phyloP scores from a whole-genome alignment of 2,888 invertebrate species.

The Ramazzottius varieornatus region DNA sequence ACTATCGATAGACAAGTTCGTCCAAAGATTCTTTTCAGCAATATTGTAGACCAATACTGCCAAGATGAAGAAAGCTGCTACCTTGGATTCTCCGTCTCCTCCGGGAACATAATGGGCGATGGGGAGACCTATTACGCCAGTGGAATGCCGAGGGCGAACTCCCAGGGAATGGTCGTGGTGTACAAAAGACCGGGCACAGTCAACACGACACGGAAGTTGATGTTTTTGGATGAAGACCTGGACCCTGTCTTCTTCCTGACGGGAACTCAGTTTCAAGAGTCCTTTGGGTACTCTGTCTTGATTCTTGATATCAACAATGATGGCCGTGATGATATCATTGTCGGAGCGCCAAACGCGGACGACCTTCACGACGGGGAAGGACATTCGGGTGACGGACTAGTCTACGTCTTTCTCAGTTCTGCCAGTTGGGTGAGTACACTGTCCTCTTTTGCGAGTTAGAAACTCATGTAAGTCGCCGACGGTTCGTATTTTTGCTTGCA shows the following conservation, averaged over 20 bases:
- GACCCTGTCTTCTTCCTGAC: background rate
- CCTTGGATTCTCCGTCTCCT: background rate
- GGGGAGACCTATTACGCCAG: background rate
- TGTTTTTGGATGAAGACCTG: background rate
- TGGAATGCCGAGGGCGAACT: background rate
- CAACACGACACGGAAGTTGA: background rate
- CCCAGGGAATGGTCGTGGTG: background rate
- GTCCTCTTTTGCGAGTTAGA: background rate
- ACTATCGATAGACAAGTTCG: background rate
- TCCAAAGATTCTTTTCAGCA: background rate
- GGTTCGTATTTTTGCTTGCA: background rate
- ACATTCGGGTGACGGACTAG: background rate
- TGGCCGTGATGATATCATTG: background rate
- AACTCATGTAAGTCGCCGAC: background rate
- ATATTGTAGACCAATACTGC: background rate
- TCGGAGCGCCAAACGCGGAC: background rate
- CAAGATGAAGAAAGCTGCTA: background rate
- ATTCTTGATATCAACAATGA: background rate
- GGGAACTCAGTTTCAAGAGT: background rate
- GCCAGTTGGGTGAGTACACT: background rate
- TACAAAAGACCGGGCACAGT: background rate
- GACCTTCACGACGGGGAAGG: background rate
- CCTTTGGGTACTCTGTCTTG: background rate
- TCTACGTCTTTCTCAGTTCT: background rate
- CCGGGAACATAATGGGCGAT: background rate